Base-by-base conservation (phyloP, 92 coral and sea anemone species). In the Meandrina meandrites region DNA sequence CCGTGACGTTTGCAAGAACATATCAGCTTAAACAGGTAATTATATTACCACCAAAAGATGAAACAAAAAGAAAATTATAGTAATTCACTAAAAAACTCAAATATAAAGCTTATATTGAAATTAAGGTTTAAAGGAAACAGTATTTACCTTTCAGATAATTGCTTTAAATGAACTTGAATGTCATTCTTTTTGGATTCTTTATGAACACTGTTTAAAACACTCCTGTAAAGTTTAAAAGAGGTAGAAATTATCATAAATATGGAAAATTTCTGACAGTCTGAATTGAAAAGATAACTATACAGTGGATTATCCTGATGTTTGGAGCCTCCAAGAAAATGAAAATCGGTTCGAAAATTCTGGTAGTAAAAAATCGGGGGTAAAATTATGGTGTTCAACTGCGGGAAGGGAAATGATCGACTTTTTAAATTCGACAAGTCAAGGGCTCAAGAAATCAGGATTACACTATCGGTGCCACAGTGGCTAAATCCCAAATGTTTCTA, bases 141-240 rank as follows among this genome's bases (percentile, higher is more conserved):
- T 15, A 48, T 15, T 19, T 84, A 90, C 95, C 98, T 93, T 76
- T 94, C 84, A 79, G 90, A 78, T 57, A 94, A 81, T 18, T 74
- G 58, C 45, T 78, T 35, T 68, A 94, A 80, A 87, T 90, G 92
- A 68, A 80, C 81, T 64, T 94, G 96, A 21, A 91, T 60, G 18
- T 84, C 91, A 21, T 82, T 86, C 54, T 73, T 91, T 21, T 86
- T 81, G 62, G 86, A 75, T 50, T 69, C 90, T 71, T 78, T 78
- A 53, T 86, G 57, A 74, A 94, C 34, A 19, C 64, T 76, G 74
- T 86, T 86, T 30, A 94, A 68, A 66, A 94, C 90, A 68, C 70
- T 84, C 84, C 98, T 94, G 73, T 16, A 69, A 77, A 79, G 53
- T 8, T 18, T 5, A 30, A 77, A 21, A 48, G 22, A 47, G 8